Evolutionary conservation across 2,797 vertebrate genomes (phyloP).

Genomic region (Percopsis omiscomaycus): DNA sequence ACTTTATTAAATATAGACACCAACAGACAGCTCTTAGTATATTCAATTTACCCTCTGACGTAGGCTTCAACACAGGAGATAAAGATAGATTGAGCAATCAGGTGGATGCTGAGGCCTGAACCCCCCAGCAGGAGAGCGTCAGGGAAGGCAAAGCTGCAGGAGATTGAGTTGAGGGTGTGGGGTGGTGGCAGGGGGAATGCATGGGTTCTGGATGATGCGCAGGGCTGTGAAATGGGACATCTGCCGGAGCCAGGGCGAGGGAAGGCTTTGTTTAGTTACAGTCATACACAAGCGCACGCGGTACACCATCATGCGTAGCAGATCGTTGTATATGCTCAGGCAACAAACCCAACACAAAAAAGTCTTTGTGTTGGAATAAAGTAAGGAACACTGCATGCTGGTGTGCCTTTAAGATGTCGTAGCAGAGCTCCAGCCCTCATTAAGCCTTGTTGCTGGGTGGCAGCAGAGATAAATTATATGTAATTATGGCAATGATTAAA

Average conservation of each 20-base stretch:
- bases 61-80: constrained; percentile 77
- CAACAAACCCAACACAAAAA: neutral
- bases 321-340: neutral
- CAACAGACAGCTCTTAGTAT: constrained; percentile 85
- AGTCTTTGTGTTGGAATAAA: constrained; percentile 3
- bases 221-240: constrained; percentile 52
- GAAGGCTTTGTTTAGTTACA: constrained; percentile 51
- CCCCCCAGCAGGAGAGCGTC: constrained; percentile 46
- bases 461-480: constrained; percentile 77
- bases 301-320: neutral
- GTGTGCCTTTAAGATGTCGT: constrained; percentile 67
- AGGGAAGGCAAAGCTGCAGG: constrained; percentile 53
- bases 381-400: constrained; percentile 27
- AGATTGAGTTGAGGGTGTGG: constrained; percentile 65
- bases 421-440: constrained; percentile 70
- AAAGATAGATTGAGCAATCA: constrained; percentile 85
- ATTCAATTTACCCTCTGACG: constrained; percentile 85
- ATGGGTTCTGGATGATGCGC: neutral
- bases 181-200: constrained; percentile 12
- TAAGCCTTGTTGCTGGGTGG: constrained; percentile 71
- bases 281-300: constrained; percentile 33
- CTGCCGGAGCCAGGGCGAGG: constrained; percentile 50
- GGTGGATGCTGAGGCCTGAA: constrained; percentile 74
- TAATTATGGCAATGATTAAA: constrained; percentile 78
- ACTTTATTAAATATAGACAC: constrained; percentile 87